Evolutionary conservation across 1,140 invertebrate species (phyloP).

Genomic region (Rhagoletis pomonella): DNA sequence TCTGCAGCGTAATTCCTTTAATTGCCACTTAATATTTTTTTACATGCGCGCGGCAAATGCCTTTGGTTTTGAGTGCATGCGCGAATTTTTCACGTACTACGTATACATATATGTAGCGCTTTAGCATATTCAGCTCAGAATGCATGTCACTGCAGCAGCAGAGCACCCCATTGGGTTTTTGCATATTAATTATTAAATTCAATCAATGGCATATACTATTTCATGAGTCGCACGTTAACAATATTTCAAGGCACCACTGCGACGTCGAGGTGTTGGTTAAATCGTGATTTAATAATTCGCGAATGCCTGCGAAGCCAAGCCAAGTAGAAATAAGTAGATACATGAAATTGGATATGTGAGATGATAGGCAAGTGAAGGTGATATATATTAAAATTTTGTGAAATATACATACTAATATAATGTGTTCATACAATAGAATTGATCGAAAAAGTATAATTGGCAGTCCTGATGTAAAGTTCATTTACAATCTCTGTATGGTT

Average conservation of each 20-base stretch:
- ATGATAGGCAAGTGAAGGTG: too few species aligned
- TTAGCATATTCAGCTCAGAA: background rate
- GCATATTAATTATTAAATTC: conserved; percentile 42
- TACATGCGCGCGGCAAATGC: background rate
- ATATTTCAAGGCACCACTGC: background rate
- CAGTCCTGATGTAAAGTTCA: too few species aligned
- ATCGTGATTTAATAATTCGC: background rate
- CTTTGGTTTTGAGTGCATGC: background rate
- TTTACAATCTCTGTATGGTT: too few species aligned
- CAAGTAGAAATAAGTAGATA: too few species aligned
- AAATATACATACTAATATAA: too few species aligned
- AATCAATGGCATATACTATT: conserved; percentile 3
- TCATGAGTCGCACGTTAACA: background rate
- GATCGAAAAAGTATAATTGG: too few species aligned
- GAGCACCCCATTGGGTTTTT: background rate
- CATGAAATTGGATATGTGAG: too few species aligned
- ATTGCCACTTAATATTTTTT: conserved; percentile 10
- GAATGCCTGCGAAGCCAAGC: too few species aligned
- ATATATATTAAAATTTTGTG: too few species aligned
- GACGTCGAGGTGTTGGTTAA: conserved; percentile 21
- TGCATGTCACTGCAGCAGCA: background rate
- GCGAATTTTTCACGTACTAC: background rate
- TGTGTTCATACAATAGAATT: too few species aligned
- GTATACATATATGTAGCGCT: background rate
- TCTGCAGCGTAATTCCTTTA: background rate